phyloP scores from a whole-genome alignment of 2,888 invertebrate species.

The Apodemia duryi region DNA sequence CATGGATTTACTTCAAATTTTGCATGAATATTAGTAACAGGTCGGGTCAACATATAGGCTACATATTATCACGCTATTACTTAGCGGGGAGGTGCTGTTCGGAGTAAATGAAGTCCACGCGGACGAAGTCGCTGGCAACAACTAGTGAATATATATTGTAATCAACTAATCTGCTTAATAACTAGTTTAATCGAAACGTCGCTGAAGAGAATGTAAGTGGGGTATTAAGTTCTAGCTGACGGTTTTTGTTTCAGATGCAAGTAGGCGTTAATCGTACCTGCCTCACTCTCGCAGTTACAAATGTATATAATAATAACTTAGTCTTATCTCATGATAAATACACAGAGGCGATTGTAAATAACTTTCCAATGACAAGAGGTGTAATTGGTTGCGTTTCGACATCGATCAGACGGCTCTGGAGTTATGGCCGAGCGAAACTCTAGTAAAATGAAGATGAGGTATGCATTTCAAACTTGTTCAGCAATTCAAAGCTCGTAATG shows the following conservation, averaged over 20 bases:
- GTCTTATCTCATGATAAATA: constrained; percentile 57
- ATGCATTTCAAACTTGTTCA: constrained; percentile 28
- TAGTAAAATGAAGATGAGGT: constrained; percentile 34
- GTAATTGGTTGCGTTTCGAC: constrained; percentile 61
- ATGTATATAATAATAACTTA: constrained; percentile 47
- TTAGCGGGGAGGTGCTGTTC: too few relatives aligned
- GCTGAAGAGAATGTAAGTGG: constrained; percentile 19
- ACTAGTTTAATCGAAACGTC: constrained; percentile 21
- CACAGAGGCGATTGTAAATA: constrained; percentile 59
- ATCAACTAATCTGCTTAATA: constrained; percentile 6
- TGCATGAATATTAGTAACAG: too few relatives aligned
- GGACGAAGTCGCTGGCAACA: too few relatives aligned
- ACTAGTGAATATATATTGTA: background rate
- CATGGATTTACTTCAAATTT: too few relatives aligned
- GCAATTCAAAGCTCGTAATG: constrained; percentile 22
- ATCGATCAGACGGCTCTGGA: constrained; percentile 45
- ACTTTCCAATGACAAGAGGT: constrained; percentile 56
- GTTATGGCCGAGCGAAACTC: constrained; percentile 43
- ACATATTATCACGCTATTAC: too few relatives aligned
- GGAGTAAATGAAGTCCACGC: too few relatives aligned
- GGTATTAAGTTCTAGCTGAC: constrained; percentile 25
- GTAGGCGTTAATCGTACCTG: constrained; percentile 26
- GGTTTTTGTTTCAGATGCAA: constrained; percentile 26
- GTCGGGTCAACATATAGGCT: too few relatives aligned
- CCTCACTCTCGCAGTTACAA: constrained; percentile 29